Percentiles rank a stretch among this genome's conserved stretches.
Conservation (phyloP, 2,113 vertebrate species). For the Mirounga angustirostris region DNA sequence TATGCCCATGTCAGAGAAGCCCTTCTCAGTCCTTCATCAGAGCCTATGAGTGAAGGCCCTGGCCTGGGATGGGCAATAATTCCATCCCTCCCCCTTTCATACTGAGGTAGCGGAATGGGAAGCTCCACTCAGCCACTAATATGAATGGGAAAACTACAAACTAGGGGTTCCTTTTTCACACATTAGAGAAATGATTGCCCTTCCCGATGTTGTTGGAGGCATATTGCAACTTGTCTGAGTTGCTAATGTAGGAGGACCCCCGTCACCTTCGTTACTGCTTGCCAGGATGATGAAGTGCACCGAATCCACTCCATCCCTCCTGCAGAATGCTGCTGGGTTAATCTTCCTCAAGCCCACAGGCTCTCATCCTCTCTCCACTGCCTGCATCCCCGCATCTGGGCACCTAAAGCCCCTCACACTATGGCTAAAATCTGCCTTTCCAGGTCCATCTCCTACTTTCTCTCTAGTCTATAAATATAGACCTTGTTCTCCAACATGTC, state of each 20-base stretch:
- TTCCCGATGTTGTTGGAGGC: neutral
- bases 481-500: neutral
- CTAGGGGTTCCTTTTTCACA: neutral
- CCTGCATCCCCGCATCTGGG: neutral
- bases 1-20: neutral
- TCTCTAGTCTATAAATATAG: neutral
- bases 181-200: neutral
- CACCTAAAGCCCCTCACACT: accelerated
- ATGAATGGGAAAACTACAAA: neutral
- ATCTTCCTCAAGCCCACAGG: neutral
- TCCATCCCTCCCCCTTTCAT: too few species aligned
- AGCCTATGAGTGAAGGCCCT: neutral
- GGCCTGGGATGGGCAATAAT: accelerated
- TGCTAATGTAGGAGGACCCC: neutral
- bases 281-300: neutral
- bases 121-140: neutral
- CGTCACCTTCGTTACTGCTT: neutral
- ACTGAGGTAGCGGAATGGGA: neutral
- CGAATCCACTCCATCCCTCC: neutral
- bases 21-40: neutral
- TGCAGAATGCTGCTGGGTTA: neutral
- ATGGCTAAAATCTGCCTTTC: neutral
- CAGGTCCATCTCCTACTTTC: neutral
- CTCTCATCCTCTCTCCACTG: neutral
- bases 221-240: neutral